Evolutionary conservation across 2,797 vertebrate genomes (phyloP), one percentile per base, ranked within the genome.

Genomic region (Eidolon dupreanum): DNA sequence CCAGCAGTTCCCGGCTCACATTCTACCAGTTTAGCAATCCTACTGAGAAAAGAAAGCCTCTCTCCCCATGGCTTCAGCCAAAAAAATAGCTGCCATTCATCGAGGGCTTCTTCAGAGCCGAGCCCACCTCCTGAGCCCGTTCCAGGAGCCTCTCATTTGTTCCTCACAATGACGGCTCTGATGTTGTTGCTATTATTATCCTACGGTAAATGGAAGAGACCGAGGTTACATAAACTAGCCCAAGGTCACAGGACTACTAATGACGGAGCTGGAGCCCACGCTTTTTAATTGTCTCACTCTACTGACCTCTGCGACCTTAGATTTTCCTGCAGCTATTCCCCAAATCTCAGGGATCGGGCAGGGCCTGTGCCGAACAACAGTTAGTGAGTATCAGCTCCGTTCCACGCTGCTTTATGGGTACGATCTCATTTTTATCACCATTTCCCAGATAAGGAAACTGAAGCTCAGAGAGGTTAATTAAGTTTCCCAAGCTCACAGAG

Each of bases 211-310:
- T 89, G 11, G 13, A 83, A 68, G 83, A 95, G 89, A 65, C 70
- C 38, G 86, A 91, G 93, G 88, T 93, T 81, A 96, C 78, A 31
- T 90, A 95, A 95, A 96, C 93, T 38, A 22, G 68, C 82, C 91
- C 96, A 96, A 75, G 88, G 90, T 86, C 85, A 78, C 74, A 13
- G 49, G 84, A 66, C 70, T 75, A 33, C 87, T 55, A n/a, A 68
- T 77, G 74, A 79, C 90, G 73, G 88, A 92, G 61, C 75, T 36
- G 17, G 22, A 46, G 71, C 88, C 5, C 5, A 4, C 1, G 55
- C 28, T 75, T 68, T 68, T 26, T 63, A 59, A 15, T 41, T 6
- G n/a, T 75, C 7, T 6, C n/a, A 4, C 31, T 63, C 17, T 9
- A 19, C 73, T 53, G 26, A 46, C 74, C 4, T 1, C 43, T 28